These are phyloP conservation scores for Erebia palarica DNA, from an alignment of 2,888 invertebrate species.

Conservation along the genomic window DNA sequence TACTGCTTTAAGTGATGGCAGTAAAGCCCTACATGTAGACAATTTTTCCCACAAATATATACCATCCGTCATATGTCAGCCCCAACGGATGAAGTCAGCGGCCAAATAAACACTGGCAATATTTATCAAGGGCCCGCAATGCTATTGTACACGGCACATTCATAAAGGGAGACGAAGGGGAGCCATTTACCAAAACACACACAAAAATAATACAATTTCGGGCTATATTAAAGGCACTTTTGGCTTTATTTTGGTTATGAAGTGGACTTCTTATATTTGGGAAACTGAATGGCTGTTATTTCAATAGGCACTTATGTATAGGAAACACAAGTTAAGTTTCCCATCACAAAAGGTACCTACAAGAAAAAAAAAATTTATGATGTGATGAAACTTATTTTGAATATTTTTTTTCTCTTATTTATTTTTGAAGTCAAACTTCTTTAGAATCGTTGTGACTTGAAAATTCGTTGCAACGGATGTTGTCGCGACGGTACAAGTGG, in stretches of 20 bases:
- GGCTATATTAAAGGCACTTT: constrained; percentile 25
- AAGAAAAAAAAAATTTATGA: too few species aligned
- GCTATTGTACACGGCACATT: constrained; percentile 38
- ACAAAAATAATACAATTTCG: constrained; percentile 31
- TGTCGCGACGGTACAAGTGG: too few species aligned
- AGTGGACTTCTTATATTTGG: constrained; percentile 3
- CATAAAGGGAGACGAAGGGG: constrained; percentile 27
- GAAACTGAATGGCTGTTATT: background rate
- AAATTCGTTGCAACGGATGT: too few species aligned
- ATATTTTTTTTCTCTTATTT: too few species aligned
- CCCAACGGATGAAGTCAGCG: constrained; percentile 53
- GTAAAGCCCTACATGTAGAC: constrained; percentile 24
- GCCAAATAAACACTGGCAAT: constrained; percentile 55
- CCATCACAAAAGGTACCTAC: too few species aligned
- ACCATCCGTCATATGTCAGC: constrained; percentile 58
- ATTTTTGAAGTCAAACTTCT: too few species aligned
- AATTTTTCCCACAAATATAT: constrained; percentile 45
- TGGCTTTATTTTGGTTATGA: constrained; percentile 13
- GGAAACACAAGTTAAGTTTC: too few species aligned
- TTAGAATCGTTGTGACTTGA: too few species aligned
- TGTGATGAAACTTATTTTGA: too few species aligned
- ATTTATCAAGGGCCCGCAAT: constrained; percentile 54
- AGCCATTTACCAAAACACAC: constrained; percentile 34
- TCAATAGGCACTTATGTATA: background rate
- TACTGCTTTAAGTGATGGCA: too few species aligned